Base-by-base conservation (phyloP, 2,797 vertebrate species). In the Amniataba percoides region DNA sequence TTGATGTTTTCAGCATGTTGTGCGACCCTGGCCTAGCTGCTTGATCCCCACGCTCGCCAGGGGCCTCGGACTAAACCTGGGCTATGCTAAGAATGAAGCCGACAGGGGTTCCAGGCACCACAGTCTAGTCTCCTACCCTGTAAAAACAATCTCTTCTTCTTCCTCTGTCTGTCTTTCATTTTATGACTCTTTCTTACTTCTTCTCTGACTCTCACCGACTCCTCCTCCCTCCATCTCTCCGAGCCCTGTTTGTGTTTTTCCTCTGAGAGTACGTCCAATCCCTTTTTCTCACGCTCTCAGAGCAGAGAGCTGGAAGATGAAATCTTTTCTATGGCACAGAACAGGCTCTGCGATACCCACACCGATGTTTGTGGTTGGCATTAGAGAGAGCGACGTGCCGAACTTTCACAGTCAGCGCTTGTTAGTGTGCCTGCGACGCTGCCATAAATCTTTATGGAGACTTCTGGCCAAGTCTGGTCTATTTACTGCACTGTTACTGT, bases 61-160 rank as follows among this genome's bases (percentile, higher is more conserved):
- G 60, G 80, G 82, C 84, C 84, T 79, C 42, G 0, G 69, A 68
- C 62, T 93, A 91, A 93, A 90, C 87, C 90, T 79, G 59, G 87
- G 43, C 78, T 91, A 89, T 89, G 89, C 74, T 84, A 87, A 91
- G 90, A 91, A 93, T 93, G 92, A 90, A 78, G 70, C 67, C 31
- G 58, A 61, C 70, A 59, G 64, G 45, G 70, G 61, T 82, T 91
- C 87, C 89, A 89, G 88, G 71, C 87, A 89, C 90, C 86, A 48
- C 89, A 85, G 86, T 83, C 88, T 80, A 31, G 84, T 78, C 78
- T 80, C 55, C 74, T 70, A 16, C 56, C 63, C 82, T 68, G 40
- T 66, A 66, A 87, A 93, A 90, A 90, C 75, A 89, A 82, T 80
- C 51, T 72, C 53, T 53, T 69, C 77, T 70, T 75, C 55, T 80